These are phyloP conservation scores for Acromyrmex echinatior DNA, from an alignment of 1,140 invertebrate species.

Conservation along the genomic window DNA sequence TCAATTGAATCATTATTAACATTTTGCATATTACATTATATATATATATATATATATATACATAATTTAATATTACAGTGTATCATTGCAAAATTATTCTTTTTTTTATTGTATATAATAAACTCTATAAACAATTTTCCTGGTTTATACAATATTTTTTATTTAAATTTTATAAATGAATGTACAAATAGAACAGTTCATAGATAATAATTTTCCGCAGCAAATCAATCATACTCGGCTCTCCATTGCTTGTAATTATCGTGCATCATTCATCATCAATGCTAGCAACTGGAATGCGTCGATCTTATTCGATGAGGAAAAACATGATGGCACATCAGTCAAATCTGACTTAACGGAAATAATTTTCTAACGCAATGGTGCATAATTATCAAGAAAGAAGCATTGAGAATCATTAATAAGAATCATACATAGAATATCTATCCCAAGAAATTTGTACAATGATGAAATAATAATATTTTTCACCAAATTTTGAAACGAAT, in stretches of 20 bases:
- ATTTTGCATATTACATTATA: background rate
- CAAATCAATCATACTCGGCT: slow-evolving; percentile 42
- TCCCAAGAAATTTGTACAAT: background rate
- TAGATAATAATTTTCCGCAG: slow-evolving; percentile 22
- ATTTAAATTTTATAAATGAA: background rate
- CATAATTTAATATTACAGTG: background rate
- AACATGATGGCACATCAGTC: slow-evolving; percentile 14
- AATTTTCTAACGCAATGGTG: slow-evolving; percentile 42
- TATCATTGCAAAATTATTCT: background rate
- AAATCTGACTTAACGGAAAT: slow-evolving; percentile 56
- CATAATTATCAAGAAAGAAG: slow-evolving; percentile 61
- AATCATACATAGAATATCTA: background rate
- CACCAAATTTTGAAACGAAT: background rate
- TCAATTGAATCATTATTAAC: background rate
- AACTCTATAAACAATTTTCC: background rate
- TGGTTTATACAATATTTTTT: background rate
- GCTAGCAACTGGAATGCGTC: slow-evolving; percentile 40
- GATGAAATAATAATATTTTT: background rate
- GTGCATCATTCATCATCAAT: slow-evolving; percentile 52
- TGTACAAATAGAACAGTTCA: background rate
- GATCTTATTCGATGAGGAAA: slow-evolving; percentile 18
- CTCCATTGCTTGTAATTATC: slow-evolving; percentile 43
- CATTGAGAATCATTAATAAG: background rate
- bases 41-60: background rate
- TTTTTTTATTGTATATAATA: too few species aligned